A percentile compares a stretch with the other conserved stretches of the same genome.
phyloP scores from a whole-genome alignment of 37 sponge, comb jelly and placozoan genomes.

The Diacarnus erythraeanus region DNA sequence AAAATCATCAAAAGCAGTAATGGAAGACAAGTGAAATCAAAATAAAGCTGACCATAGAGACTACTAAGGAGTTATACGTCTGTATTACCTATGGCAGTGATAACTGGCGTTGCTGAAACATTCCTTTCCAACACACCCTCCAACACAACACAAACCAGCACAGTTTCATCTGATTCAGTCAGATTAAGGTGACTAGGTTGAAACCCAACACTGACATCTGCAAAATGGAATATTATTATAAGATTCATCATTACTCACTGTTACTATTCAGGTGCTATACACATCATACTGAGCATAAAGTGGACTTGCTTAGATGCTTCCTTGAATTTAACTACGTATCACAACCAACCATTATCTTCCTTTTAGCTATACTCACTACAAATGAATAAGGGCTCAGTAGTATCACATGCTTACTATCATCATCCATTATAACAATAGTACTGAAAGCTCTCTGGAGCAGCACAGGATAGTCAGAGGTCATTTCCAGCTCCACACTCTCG shows the following conservation, averaged over 20 bases:
- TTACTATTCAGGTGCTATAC: too few relatives aligned
- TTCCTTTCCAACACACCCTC: not conserved
- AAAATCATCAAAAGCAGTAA: too few relatives aligned
- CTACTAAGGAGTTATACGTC: too few relatives aligned
- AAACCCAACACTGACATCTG: not conserved
- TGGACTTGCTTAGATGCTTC: too few relatives aligned
- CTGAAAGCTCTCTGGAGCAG: not conserved
- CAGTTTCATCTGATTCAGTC: not conserved
- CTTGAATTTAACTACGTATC: too few relatives aligned
- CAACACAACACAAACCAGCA: not conserved
- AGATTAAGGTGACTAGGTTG: not conserved
- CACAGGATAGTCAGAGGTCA: not conserved
- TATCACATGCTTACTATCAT: not conserved
- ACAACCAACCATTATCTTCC: too few relatives aligned
- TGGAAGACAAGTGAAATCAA: too few relatives aligned
- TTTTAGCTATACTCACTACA: too few relatives aligned
- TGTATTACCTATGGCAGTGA: not conserved
- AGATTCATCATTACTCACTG: not conserved
- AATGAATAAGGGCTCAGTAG: too few relatives aligned
- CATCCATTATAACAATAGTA: not conserved
- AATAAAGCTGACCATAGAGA: too few relatives aligned
- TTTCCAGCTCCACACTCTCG: not conserved
- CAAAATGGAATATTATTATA: not conserved
- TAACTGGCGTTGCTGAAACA: not conserved
- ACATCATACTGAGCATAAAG: too few relatives aligned